Conservation (phyloP, 2,797 vertebrate genomes). For the Macropus fuliginosus region DNA sequence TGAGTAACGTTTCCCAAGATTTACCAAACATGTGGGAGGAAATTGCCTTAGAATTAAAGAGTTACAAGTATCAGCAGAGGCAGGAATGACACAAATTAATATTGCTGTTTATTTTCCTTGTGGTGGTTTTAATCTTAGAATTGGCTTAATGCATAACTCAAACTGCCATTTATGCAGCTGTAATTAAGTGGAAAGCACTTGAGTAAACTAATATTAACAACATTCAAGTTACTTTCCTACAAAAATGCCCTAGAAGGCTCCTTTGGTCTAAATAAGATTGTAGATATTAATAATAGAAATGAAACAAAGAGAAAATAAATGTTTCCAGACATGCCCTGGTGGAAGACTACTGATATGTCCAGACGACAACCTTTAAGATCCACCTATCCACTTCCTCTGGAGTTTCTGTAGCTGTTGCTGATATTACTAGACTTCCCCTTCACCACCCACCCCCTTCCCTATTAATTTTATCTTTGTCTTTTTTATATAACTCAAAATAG, state of each 20-base stretch:
- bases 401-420: not conserved
- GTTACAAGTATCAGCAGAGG: not conserved
- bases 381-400: not conserved
- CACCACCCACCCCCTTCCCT: not conserved
- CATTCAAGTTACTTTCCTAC: conserved; percentile 1
- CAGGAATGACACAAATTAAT: conserved; percentile 25
- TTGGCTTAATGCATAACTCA: not conserved
- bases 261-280: conserved; percentile 34
- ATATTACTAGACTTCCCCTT: not conserved
- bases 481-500: not conserved
- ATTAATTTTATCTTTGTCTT: not conserved
- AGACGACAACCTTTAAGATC: not conserved
- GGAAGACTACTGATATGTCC: not conserved
- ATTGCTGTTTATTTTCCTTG: not conserved
- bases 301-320: conserved; percentile 13
- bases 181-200: conserved; percentile 32
- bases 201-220: not conserved
- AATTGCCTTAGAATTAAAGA: not conserved
- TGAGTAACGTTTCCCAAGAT: not conserved
- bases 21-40: not conserved
- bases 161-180: conserved; percentile 26
- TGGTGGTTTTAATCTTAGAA: conserved; percentile 43
- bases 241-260: conserved; percentile 10
- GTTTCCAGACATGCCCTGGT: conserved; percentile 1
- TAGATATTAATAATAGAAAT: conserved; percentile 19